Conservation (phyloP, 1,140 invertebrate species). For the Eurosta solidaginis region DNA sequence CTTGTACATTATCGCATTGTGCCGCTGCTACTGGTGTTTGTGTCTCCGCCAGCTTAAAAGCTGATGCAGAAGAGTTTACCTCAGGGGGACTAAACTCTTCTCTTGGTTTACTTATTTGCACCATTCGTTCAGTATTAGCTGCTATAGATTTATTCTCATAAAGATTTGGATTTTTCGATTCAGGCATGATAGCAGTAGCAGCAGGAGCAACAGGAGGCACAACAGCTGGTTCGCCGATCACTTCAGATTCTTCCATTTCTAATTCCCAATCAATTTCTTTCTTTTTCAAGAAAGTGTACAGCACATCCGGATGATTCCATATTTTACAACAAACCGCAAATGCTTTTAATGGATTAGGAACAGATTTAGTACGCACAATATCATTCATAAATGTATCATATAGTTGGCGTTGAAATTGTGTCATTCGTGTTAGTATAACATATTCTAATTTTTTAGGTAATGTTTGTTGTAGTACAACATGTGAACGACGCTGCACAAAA, state of each 20-base stretch:
- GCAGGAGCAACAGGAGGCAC: not conserved
- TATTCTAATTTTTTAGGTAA: constrained; percentile 91
- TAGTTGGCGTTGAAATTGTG: constrained; percentile 81
- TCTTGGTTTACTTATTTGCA: not conserved
- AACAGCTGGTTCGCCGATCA: not conserved
- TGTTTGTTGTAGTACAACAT: constrained; percentile 83
- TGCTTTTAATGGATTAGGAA: constrained; percentile 94
- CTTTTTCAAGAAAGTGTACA: constrained; percentile 90
- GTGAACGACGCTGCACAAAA: constrained; percentile 90
- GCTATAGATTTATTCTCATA: not conserved
- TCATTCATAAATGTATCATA: constrained; percentile 93
- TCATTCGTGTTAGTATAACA: constrained; percentile 87
- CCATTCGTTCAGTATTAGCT: not conserved
- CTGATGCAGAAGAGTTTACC: not conserved
- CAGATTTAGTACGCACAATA: constrained; percentile 80
- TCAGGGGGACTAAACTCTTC: not conserved
- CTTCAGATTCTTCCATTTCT: constrained; percentile 70
- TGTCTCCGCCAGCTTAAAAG: not conserved
- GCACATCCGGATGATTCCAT: constrained; percentile 98
- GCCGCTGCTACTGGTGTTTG: not conserved
- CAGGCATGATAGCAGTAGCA: not conserved
- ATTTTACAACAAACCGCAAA: constrained; percentile 99
- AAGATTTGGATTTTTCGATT: not conserved
- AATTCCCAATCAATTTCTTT: constrained; percentile 88
- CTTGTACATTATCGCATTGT: not conserved